Conservation (phyloP, 2,113 vertebrate species). For the Scophthalmus maximus region DNA sequence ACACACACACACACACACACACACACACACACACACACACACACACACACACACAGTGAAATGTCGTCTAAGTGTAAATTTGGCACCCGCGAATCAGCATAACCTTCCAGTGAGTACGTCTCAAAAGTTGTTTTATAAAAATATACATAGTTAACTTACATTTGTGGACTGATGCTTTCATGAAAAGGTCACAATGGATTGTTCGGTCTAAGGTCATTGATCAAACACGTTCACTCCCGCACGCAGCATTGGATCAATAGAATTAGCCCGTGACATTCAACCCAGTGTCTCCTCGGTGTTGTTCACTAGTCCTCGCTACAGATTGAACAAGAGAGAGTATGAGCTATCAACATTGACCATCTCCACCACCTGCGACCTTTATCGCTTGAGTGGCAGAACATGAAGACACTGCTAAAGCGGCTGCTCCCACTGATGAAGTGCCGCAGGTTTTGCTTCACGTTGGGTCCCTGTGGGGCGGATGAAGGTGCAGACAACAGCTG, state of each 20-base stretch:
- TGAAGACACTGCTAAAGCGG: slow-evolving; percentile 16
- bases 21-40: no score
- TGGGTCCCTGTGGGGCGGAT: no score
- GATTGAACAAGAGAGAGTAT: no score
- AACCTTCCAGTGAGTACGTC: no score
- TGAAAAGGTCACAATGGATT: slow-evolving; percentile 44
- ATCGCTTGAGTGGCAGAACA: slow-evolving; percentile 28
- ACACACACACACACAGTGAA: no score
- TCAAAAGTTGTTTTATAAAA: background rate
- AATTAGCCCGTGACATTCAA: slow-evolving; percentile 12
- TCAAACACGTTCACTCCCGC: slow-evolving; percentile 16
- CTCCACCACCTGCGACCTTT: slow-evolving; percentile 13
- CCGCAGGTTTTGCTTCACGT: background rate
- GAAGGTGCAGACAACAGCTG: no score
- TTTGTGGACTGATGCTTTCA: background rate
- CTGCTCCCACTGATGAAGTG: background rate
- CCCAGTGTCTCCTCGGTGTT: background rate
- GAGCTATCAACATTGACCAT: background rate
- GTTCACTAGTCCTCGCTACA: background rate
- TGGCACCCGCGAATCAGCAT: no score
- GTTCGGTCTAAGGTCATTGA: background rate
- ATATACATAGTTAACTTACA: background rate
- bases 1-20: no score
- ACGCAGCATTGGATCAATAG: slow-evolving; percentile 10
- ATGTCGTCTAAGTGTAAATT: no score